Evolutionary conservation across 2,888 invertebrate species (phyloP).

Genomic region (Drosophila limbata): DNA sequence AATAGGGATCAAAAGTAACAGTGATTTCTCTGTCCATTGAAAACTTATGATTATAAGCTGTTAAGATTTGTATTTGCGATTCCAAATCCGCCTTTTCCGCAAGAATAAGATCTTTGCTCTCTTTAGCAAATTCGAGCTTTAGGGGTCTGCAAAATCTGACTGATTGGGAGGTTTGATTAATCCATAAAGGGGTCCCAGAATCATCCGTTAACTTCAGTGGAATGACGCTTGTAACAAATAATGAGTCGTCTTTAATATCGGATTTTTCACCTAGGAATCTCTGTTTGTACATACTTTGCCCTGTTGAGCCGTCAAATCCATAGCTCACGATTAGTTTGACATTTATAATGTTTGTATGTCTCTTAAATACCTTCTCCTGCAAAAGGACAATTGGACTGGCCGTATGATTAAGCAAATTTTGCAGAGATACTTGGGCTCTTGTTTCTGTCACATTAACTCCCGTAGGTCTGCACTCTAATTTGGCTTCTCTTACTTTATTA

Average conservation of each 20-base stretch:
- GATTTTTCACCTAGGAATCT: neutral
- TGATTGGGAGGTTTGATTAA: neutral
- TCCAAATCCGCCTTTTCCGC: no score
- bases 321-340: no score
- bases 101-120: no score
- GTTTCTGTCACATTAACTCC: neutral
- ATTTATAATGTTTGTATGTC: neutral
- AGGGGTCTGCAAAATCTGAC: neutral
- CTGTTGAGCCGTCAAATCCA: neutral
- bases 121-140: neutral
- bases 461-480: slow-evolving; percentile 5
- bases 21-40: no score
- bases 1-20: no score
- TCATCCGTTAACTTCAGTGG: slow-evolving; percentile 1
- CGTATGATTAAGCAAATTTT: slow-evolving; percentile 1
- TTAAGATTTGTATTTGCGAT: no score
- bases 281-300: neutral
- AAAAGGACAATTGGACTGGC: neutral
- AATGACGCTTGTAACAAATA: neutral
- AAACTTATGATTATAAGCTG: no score
- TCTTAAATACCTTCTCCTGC: neutral
- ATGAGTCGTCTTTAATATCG: neutral
- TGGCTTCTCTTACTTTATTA: slow-evolving; percentile 5
- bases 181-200: neutral
- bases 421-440: slow-evolving; percentile 7